These are phyloP conservation scores for Zele albiditarsus DNA, from an alignment of 2,888 invertebrate species.

Conservation along the genomic window DNA sequence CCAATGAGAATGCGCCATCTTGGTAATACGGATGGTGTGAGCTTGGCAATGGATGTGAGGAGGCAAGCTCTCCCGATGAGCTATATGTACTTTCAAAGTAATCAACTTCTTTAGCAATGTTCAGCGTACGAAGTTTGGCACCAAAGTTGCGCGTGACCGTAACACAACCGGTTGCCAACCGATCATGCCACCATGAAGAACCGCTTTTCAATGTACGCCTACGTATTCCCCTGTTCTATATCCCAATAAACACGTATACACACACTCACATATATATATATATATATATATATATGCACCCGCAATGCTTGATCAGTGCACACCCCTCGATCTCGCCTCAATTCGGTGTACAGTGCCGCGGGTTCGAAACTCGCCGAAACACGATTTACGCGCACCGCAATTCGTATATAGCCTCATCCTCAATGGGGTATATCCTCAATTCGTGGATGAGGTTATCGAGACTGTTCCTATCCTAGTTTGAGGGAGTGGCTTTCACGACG, in stretches of 20 bases:
- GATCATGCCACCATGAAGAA: background rate
- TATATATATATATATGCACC: background rate
- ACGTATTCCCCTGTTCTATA: background rate
- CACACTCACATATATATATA: background rate
- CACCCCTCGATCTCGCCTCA: background rate
- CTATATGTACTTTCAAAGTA: constrained; percentile 9
- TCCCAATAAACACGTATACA: background rate
- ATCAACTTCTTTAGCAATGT: background rate
- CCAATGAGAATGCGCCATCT: constrained; percentile 41
- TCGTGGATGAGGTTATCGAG: background rate
- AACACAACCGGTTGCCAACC: constrained; percentile 3
- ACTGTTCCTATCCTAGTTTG: background rate
- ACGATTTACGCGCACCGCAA: background rate
- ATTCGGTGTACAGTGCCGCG: background rate
- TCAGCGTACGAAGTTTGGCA: background rate
- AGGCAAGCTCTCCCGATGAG: constrained; percentile 47
- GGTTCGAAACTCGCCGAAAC: background rate
- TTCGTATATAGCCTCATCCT: background rate
- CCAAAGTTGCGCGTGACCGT: constrained; percentile 33
- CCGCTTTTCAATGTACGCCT: background rate
- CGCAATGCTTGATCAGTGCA: background rate
- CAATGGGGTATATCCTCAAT: background rate
- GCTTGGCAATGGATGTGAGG: constrained; percentile 27
- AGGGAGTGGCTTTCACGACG: background rate
- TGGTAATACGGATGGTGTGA: constrained; percentile 17